A percentile compares a stretch with the other conserved stretches of the same genome.
Conservation (phyloP, 2,888 invertebrate genomes). For the Protonemura montana region DNA sequence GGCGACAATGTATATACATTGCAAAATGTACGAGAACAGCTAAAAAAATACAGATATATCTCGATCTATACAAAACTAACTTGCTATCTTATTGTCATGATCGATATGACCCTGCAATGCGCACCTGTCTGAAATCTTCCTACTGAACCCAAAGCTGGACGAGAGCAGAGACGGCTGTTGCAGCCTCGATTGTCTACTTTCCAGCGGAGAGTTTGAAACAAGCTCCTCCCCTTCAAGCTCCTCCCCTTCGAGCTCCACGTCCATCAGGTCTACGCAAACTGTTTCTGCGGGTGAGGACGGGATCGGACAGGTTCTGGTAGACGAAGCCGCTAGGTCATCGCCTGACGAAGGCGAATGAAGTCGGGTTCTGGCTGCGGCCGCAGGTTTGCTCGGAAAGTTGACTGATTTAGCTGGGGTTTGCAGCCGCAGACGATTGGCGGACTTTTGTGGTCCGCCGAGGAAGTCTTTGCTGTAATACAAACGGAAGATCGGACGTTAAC, state of each 20-base stretch:
- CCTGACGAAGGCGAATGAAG: neutral
- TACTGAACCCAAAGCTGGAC: conserved; percentile 60
- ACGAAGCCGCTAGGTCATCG: neutral
- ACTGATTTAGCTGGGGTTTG: neutral
- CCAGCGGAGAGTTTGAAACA: neutral
- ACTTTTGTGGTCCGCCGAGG: neutral
- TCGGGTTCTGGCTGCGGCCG: neutral
- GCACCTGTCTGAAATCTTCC: neutral
- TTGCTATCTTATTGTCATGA: no score
- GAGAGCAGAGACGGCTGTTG: conserved; percentile 70
- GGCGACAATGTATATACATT: no score
- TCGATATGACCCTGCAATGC: no score
- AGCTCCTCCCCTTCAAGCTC: neutral
- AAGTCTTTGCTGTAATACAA: neutral
- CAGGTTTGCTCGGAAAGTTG: neutral
- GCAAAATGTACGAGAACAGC: no score
- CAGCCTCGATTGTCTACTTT: neutral
- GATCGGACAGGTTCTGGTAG: neutral
- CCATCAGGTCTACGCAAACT: neutral
- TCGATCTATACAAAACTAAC: no score
- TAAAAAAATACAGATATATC: no score
- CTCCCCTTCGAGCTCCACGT: neutral
- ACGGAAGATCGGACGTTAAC: no score
- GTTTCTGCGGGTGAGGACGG: neutral
- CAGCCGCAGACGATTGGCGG: neutral